Conservation (phyloP, 2,797 vertebrate species). For the Brotogeris chrysoptera region DNA sequence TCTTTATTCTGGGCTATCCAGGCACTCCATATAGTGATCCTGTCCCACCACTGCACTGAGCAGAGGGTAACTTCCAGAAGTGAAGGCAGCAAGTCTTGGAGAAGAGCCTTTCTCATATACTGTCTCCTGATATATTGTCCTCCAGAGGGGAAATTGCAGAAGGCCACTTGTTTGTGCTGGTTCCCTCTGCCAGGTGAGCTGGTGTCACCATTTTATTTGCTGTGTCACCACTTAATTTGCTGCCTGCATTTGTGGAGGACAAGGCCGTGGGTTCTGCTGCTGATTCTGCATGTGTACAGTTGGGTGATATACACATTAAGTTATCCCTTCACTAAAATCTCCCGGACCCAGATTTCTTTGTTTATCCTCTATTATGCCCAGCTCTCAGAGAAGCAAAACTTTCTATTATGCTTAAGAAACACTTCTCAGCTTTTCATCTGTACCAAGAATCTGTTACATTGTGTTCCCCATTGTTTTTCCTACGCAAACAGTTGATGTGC, state of each 20-base stretch:
- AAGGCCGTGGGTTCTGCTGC: accelerated
- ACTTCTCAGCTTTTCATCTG: neutral
- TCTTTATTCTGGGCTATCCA: neutral
- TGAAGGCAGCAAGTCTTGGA: neutral
- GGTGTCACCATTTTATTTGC: neutral
- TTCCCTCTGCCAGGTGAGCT: neutral
- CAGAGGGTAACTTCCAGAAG: neutral
- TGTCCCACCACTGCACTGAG: neutral
- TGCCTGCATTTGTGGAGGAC: neutral
- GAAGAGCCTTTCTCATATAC: accelerated
- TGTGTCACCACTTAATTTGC: neutral
- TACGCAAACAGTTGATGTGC: neutral
- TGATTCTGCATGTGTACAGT: neutral
- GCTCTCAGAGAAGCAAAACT: neutral
- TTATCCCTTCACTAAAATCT: neutral
- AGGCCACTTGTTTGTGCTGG: neutral
- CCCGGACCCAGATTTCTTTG: neutral
- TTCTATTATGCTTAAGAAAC: neutral
- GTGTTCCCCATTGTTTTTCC: neutral
- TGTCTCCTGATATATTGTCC: neutral
- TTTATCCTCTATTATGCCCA: neutral
- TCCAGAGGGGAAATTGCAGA: neutral
- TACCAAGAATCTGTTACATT: neutral
- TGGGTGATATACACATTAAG: accelerated
- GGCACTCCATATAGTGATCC: neutral